These are phyloP conservation scores for Nephrotoma guestfalica DNA, from an alignment of 2,888 invertebrate species.

Conservation along the genomic window DNA sequence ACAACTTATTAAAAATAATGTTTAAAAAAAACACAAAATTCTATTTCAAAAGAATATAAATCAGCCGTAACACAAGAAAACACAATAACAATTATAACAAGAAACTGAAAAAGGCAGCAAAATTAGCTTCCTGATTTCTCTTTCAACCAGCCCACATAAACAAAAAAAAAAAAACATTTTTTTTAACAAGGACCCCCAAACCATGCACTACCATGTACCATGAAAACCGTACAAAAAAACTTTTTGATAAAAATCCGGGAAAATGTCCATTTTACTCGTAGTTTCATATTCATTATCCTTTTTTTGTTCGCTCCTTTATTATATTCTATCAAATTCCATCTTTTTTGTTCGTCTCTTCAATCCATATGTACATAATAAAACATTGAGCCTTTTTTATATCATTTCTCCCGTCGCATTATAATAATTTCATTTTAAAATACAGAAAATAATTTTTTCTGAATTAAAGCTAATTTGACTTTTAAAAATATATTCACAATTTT, in stretches of 20 bases:
- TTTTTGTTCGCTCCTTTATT: background rate
- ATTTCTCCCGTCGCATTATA: background rate
- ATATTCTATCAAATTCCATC: background rate
- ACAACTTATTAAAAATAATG: background rate
- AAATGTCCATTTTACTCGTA: background rate
- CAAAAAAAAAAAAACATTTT: background rate
- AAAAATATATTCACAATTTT: background rate
- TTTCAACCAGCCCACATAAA: background rate
- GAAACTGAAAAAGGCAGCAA: background rate
- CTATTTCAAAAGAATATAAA: background rate
- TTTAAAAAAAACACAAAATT: background rate
- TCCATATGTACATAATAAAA: background rate
- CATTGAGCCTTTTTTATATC: background rate
- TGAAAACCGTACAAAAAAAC: background rate
- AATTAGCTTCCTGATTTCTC: background rate
- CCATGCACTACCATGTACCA: too few relatives aligned
- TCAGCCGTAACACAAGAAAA: background rate
- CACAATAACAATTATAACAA: background rate
- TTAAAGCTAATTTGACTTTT: background rate
- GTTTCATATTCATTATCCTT: background rate
- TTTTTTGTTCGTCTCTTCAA: background rate
- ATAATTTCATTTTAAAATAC: background rate
- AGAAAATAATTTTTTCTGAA: background rate
- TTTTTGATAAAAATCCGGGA: background rate
- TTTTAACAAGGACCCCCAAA: background rate